Base-by-base conservation (phyloP, 2,113 vertebrate species). In the Hippopotamus amphibius region DNA sequence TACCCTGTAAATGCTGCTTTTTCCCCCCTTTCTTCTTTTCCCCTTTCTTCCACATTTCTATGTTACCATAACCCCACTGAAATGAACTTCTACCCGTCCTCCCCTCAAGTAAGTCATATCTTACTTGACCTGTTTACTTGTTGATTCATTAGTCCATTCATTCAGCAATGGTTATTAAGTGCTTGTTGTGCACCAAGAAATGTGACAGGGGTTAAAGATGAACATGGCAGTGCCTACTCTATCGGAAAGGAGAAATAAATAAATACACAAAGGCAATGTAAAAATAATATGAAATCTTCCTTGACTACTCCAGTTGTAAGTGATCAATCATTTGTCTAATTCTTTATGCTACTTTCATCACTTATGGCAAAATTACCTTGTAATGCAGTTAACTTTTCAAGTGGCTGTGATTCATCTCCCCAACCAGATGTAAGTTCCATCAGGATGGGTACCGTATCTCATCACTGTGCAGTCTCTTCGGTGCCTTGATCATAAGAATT, bases 331-430 rank as follows among this genome's bases (percentile, higher is more conserved):
- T 92, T 71, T 93, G 46, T 93, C 90, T 80, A 87, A 80, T 83
- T 90, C 43, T 90, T 92, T 57, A 95, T 76, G 84, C 65, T 69
- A 90, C 71, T 90, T 96, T 87, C 87, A 93, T 90, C 50, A 83
- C 82, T 95, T 96, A 88, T 1, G 21, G 61, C 37, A 93, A 96
- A 93, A 96, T 96, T 93, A 96, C 87, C 92, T 94, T 92, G 69
- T 93, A 88, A 96, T 63, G 57, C 69, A 84, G 92, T 92, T 93
- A 97, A 92, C 57, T 97, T 92, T 86, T 87, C 87, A 87, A 95
- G 43, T 87, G 87, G 53, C 74, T 84, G 3, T 28, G 63, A 96
- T 87, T 96, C 95, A 94, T 83, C 80, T 87, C 90, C 68, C 72
- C 72, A 53, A 46, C 37, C 81, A 85, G 81, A 88, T 48, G 16